A percentile compares a stretch with the other conserved stretches of the same genome.
Evolutionary conservation across 2,113 vertebrate species (phyloP).

Genomic region (Alouatta palliata): DNA sequence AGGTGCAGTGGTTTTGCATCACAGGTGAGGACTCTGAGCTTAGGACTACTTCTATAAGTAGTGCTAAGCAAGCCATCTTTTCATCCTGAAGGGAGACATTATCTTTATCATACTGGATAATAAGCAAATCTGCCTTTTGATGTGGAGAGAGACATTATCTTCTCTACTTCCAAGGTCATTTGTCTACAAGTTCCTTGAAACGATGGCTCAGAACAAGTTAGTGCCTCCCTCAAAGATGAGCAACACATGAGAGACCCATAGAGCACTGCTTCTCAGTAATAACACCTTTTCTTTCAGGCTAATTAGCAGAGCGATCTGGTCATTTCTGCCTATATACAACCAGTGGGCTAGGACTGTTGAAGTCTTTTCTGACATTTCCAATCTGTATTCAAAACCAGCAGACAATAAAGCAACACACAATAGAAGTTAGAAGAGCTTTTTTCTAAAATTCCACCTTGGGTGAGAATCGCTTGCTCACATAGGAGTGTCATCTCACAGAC

Average conservation of each 20-base stretch:
- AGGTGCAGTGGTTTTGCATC: fast-evolving
- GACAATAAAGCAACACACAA: background rate
- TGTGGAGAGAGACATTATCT: background rate
- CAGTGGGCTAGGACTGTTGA: background rate
- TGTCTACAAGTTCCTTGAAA: background rate
- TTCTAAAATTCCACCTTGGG: background rate
- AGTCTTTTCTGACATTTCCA: background rate
- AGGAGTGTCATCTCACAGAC: background rate
- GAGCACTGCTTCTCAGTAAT: background rate
- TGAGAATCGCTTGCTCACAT: fast-evolving
- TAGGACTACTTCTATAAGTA: background rate
- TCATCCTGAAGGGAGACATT: background rate
- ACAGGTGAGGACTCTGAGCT: background rate
- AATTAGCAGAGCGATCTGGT: too few species aligned
- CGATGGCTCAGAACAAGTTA: background rate
- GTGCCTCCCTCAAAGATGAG: background rate
- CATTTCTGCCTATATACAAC: too few species aligned
- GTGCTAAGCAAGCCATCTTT: background rate
- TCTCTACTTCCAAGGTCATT: background rate
- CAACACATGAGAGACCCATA: fast-evolving
- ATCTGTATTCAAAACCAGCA: background rate
- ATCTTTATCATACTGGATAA: background rate
- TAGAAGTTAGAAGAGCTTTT: background rate
- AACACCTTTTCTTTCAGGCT: background rate
- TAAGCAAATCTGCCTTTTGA: background rate